These are phyloP conservation scores for Sandelia bainsii DNA, from an alignment of 2,797 vertebrate genomes.

Conservation along the genomic window DNA sequence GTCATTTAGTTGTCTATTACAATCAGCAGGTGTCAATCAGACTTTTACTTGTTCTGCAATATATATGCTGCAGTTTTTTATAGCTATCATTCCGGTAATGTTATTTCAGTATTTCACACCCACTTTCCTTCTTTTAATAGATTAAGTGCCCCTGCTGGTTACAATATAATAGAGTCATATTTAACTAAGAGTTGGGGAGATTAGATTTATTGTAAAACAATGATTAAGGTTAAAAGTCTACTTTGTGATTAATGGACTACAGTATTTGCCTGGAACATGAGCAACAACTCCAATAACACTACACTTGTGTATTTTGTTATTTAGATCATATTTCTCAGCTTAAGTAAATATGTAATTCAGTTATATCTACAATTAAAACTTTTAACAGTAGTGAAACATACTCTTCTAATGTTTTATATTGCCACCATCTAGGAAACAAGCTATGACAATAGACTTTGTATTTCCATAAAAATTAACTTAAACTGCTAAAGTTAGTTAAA, in stretches of 20 bases:
- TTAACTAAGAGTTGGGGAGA: neutral
- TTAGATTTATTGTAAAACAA: constrained; percentile 15
- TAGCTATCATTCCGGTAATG: constrained; percentile 5
- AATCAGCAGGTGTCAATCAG: constrained; percentile 1
- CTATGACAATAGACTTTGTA: neutral
- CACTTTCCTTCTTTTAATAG: constrained; percentile 5
- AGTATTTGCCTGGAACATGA: neutral
- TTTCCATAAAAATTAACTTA: constrained; percentile 34
- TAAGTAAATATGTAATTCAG: neutral
- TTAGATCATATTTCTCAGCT: neutral
- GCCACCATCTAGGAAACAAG: neutral
- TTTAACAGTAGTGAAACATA: neutral
- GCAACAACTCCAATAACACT: neutral
- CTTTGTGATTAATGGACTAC: neutral
- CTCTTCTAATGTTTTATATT: neutral
- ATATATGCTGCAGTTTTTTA: neutral
- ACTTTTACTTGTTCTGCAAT: neutral
- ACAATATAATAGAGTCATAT: constrained; percentile 9
- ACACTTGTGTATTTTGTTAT: neutral
- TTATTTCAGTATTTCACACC: constrained; percentile 6
- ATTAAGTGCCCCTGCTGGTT: neutral
- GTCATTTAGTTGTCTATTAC: neutral
- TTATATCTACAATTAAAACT: neutral
- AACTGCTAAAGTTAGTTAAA: neutral
- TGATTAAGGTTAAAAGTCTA: neutral